These are phyloP conservation scores for Alcedo quadribrachys DNA, from an alignment of 2,797 vertebrate genomes.

Conservation along the genomic window DNA sequence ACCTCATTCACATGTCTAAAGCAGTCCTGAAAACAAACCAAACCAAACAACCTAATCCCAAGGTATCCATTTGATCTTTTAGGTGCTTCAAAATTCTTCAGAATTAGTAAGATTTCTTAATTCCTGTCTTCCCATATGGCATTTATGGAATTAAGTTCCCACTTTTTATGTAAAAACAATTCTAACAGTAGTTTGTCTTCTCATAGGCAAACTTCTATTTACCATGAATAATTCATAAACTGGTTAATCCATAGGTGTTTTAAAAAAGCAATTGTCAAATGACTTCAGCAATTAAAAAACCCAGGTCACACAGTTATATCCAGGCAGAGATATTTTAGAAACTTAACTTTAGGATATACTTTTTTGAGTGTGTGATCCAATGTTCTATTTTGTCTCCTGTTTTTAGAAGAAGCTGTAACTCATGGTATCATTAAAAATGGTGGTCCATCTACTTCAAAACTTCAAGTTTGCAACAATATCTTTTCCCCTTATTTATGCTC, in stretches of 20 bases:
- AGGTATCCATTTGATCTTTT: background rate
- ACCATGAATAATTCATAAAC: background rate
- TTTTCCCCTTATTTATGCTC: background rate
- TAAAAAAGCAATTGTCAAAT: background rate
- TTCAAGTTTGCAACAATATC: background rate
- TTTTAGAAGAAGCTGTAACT: background rate
- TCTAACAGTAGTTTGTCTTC: background rate
- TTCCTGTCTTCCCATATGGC: background rate
- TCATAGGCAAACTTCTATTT: background rate
- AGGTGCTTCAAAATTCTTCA: background rate
- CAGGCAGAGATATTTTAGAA: background rate
- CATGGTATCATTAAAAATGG: background rate
- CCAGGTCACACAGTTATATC: background rate
- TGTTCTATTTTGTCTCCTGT: background rate
- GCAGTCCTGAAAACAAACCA: background rate
- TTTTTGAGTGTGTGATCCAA: background rate
- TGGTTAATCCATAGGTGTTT: background rate
- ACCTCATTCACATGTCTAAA: background rate
- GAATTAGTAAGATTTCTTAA: background rate
- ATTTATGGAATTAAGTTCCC: background rate
- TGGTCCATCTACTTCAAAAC: background rate
- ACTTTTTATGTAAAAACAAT: background rate
- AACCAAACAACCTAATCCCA: background rate
- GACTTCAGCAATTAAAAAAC: background rate
- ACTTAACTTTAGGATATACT: background rate